Base-by-base conservation (phyloP, 1,140 invertebrate species). In the Brachionus calyciflorus region DNA sequence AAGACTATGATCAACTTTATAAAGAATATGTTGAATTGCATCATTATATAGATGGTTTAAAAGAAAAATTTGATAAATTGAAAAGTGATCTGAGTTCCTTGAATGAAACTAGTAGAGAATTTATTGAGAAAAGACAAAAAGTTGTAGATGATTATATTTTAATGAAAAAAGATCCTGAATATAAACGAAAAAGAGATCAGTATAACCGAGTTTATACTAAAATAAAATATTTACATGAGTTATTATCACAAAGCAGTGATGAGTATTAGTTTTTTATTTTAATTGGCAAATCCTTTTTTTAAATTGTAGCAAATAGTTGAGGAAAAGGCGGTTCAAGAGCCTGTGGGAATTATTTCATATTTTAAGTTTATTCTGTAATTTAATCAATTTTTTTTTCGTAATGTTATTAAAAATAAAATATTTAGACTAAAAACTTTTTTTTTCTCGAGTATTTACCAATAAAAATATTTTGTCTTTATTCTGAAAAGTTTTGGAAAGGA, bases 1-100 rank as follows among this genome's bases (percentile, higher is more conserved):
- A 53, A 49, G 69, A 73, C 30, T 73, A 51, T 55, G 69, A 73
- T 37, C 44, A 40, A 51, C 40, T 73, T 5, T 73, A 73, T 51
- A 41, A 55, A 40, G 69, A 73, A 19, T 73, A 73, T 55, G 10
- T 40, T 7, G 69, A 73, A n/a, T 14, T 73, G n/a, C 44, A 73
- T 55, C 21, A 51, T 21, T 73, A 73, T 55, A 28, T 73, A 21
- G 30, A 73, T 40, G 19, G 26, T 40, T 10, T 55, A 26, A 51
- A 9, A 30, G 37, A 21, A 41, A 53, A 55, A 46, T 73, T 73
- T 49, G 37, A 51, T 14, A 73, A 21, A 51, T 19, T 44, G 1
- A 21, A 21, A 65, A 10, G 37, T 41, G 60, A 65, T 44, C 28
- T 55, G 19, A 51, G 26, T 1, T 21, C 9, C 10, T 30, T 49